A percentile compares a stretch with the other conserved stretches of the same genome.
Conservation (phyloP, 2,113 vertebrate genomes). For the Poecile atricapillus region DNA sequence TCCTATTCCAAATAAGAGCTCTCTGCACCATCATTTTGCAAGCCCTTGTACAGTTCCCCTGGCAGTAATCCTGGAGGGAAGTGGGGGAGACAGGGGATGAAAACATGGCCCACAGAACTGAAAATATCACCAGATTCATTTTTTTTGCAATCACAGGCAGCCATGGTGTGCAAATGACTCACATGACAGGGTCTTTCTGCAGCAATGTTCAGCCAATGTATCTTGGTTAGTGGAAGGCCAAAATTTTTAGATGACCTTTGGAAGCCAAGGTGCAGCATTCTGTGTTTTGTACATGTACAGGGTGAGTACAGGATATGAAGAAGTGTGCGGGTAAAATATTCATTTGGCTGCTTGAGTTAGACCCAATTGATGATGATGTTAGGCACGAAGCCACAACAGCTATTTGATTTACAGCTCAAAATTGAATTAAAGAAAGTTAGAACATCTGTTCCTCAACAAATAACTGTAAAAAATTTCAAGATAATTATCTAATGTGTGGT, state of each 20-base stretch:
- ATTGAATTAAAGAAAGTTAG: neutral
- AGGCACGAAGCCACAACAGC: neutral
- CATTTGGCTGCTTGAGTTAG: neutral
- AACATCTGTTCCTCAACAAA: neutral
- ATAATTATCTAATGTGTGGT: neutral
- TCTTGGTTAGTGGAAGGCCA: neutral
- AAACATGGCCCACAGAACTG: rapidly evolving
- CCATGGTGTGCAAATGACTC: neutral
- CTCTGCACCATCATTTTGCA: neutral
- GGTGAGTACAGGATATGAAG: neutral
- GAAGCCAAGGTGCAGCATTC: neutral
- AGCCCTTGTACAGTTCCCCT: neutral
- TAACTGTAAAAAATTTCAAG: neutral
- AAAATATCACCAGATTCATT: neutral
- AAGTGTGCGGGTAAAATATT: neutral
- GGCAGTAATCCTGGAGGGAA: neutral
- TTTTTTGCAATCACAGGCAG: neutral
- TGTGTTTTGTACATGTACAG: neutral
- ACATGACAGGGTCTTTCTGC: neutral
- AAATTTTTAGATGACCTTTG: neutral
- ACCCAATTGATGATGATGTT: neutral
- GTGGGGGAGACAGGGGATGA: neutral
- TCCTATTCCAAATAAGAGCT: neutral
- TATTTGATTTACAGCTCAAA: neutral
- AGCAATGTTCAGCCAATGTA: neutral